These are phyloP conservation scores for Syrmaticus mikado DNA, from an alignment of 2,113 vertebrate species.

Conservation along the genomic window DNA sequence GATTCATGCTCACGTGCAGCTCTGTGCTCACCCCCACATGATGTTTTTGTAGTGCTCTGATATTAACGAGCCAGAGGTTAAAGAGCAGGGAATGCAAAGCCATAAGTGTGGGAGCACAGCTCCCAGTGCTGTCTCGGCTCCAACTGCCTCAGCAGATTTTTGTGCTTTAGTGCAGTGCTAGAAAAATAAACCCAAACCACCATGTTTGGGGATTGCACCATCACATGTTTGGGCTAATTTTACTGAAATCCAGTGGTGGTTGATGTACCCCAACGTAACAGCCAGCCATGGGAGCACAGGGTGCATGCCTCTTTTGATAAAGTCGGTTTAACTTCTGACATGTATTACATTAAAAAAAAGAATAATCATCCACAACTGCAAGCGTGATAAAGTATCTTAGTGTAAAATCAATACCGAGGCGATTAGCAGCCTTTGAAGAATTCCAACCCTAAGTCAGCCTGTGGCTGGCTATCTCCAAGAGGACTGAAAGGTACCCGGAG, in stretches of 20 bases:
- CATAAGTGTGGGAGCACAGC: rapidly evolving
- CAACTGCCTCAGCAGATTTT: not conserved
- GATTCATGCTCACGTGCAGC: not conserved
- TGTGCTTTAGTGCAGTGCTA: not conserved
- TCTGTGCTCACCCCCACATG: not conserved
- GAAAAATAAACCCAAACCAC: not conserved
- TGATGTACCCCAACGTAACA: not conserved
- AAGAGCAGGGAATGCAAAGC: not conserved
- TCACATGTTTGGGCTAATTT: not conserved
- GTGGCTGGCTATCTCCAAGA: not conserved
- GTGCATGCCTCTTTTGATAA: slow-evolving; percentile 26
- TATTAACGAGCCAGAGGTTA: rapidly evolving
- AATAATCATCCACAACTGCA: not conserved
- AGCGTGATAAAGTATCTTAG: slow-evolving; percentile 70
- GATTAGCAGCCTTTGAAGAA: slow-evolving; percentile 72
- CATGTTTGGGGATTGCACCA: not conserved
- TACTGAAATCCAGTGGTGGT: not conserved
- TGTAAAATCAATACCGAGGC: slow-evolving; percentile 71
- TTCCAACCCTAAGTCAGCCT: not conserved
- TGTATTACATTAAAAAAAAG: slow-evolving; percentile 50
- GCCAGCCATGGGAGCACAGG: not conserved
- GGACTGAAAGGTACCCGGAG: not conserved
- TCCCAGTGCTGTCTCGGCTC: not conserved
- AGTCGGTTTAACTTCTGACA: slow-evolving; percentile 52
- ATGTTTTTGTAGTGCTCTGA: rapidly evolving